These are phyloP conservation scores for Pogonognathellus flavescens DNA, from an alignment of 1,140 invertebrate species.

Conservation along the genomic window DNA sequence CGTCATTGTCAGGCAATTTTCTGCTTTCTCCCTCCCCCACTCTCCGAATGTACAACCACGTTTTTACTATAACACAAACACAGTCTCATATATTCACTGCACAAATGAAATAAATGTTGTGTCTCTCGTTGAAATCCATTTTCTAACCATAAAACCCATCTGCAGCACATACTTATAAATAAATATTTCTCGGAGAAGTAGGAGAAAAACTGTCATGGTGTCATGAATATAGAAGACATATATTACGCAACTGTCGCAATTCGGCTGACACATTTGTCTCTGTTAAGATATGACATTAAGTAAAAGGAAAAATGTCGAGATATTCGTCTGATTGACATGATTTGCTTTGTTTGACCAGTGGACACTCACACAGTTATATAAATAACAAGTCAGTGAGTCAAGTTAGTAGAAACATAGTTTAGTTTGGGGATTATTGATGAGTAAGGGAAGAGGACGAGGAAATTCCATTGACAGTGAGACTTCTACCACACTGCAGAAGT, in stretches of 20 bases:
- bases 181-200: neutral
- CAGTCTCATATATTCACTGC: neutral
- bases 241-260: neutral
- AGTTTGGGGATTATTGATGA: neutral
- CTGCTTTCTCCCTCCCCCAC: conserved; percentile 18
- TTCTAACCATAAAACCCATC: neutral
- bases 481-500: neutral
- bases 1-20: conserved; percentile 36
- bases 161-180: neutral
- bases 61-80: no score
- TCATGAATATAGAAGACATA: no score
- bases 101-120: conserved; percentile 43
- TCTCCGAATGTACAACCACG: neutral
- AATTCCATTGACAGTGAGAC: neutral
- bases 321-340: neutral
- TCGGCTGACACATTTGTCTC: neutral
- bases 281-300: conserved; percentile 15
- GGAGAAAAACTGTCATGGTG: neutral
- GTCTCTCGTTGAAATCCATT: neutral
- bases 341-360: neutral
- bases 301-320: neutral
- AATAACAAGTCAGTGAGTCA: no score
- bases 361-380: no score
- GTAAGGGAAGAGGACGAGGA: neutral
- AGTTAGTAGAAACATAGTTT: no score